Base-by-base conservation (phyloP, 2,888 invertebrate genomes). In the Eupithecia subumbrata region DNA sequence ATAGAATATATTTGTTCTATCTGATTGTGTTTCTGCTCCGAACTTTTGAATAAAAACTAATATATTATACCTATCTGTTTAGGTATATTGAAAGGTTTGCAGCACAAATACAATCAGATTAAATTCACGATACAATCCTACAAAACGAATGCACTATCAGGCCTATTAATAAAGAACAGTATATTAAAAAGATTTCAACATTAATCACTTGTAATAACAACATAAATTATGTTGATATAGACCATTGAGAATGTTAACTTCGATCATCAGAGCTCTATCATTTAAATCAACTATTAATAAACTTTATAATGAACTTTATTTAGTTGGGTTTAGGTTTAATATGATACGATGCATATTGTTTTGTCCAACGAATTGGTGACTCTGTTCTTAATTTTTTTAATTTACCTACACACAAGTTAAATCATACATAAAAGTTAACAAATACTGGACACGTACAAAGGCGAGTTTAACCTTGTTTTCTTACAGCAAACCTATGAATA, bases 211-310 rank as follows among this genome's bases (percentile, higher is more conserved):
- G 87, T 86, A 90, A 87, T 90, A 90, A 89, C 88, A 90, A 91
- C 90, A 93, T 94, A 94, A 94, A 93, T 94, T 91, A 92, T 89
- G 87, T 90, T 90, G 91, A 92, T 93, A 92, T 88, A 91, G 87
- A 88, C 87, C 86, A 87, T 87, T 86, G 89, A 84, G 87, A 90
- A 91, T 90, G 86, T 89, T 85, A 85, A 48, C 34, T 34, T 60
- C 60, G 71, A 63, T 30, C 76, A 73, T 25, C 67, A 67, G 64
- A 18, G 37, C 30, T 34, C 25, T 43, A 22, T 52, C 60, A 63
- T 63, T 52, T 30, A 48, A 48, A 60, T 68, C 16, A 34, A 37
- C 22, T 67, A 16, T 68, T 22, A 30, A 18, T 48, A 34, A 52
- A n/a, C 52, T 52, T 52, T 56, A 69, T 64, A 30, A 66, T 66